A percentile compares a stretch with the other conserved stretches of the same genome.
Conservation (phyloP, 2,888 invertebrate species). For the Melieria picta region DNA sequence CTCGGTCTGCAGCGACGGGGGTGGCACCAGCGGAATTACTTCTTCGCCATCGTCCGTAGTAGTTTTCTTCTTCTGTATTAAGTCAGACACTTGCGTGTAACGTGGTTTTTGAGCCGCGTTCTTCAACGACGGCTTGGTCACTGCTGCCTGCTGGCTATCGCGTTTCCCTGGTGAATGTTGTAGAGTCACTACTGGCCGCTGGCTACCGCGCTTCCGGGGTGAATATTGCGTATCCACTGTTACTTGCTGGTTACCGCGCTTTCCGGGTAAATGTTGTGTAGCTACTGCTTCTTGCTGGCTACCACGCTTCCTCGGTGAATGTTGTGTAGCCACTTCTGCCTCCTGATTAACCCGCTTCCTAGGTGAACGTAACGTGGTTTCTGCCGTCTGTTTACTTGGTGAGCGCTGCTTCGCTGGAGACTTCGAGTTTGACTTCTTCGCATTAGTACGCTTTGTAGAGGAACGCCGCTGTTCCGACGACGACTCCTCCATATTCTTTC, state of each 20-base stretch:
- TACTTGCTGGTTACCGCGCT: too few species aligned
- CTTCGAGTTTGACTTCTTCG: background rate
- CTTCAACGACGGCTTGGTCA: background rate
- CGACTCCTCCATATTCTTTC: conserved; percentile 39
- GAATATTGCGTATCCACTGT: too few species aligned
- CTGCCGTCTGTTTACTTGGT: too few species aligned
- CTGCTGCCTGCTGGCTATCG: background rate
- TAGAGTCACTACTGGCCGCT: background rate
- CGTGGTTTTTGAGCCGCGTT: conserved; percentile 42
- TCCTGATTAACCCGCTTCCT: too few species aligned
- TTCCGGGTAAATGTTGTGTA: too few species aligned
- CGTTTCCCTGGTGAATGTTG: conserved; percentile 2
- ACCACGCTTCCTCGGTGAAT: too few species aligned
- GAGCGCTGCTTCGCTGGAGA: too few species aligned
- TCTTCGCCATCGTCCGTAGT: conserved; percentile 8
- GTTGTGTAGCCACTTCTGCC: too few species aligned
- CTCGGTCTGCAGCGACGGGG: conserved; percentile 3
- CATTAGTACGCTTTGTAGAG: background rate
- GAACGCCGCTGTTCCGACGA: conserved; percentile 14
- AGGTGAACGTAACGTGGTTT: too few species aligned
- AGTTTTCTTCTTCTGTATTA: conserved; percentile 46
- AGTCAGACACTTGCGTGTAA: conserved; percentile 58
- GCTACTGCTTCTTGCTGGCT: too few species aligned
- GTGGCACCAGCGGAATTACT: conserved; percentile 21
- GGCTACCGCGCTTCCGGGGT: conserved; percentile 13